phyloP scores from a whole-genome alignment of 1,140 invertebrate species.

The Brachionus manjavacas region DNA sequence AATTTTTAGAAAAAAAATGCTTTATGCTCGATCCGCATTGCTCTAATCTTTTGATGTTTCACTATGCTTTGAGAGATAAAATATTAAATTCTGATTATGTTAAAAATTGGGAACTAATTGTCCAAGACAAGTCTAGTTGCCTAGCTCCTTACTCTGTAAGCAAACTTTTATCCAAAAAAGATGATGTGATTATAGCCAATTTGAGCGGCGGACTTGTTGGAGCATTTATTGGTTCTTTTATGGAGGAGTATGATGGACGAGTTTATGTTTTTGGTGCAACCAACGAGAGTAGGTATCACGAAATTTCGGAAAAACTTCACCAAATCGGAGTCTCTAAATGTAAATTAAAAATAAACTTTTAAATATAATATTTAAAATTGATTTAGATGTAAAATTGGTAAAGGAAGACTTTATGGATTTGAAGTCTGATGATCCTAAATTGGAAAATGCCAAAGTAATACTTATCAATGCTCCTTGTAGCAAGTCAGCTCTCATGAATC shows the following conservation, averaged over 20 bases:
- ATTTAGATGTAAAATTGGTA: conserved; percentile 19
- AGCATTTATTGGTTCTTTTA: conserved; percentile 5
- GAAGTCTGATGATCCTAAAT: neutral
- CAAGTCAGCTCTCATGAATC: conserved; percentile 36
- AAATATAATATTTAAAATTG: neutral
- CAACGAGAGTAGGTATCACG: neutral
- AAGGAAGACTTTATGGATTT: conserved; percentile 27
- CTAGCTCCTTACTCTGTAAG: conserved; percentile 13
- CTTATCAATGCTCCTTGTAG: conserved; percentile 34
- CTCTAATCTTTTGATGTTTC: conserved; percentile 38
- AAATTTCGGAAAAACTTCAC: neutral
- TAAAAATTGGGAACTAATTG: conserved; percentile 16
- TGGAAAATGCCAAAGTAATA: conserved; percentile 41
- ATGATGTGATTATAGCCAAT: conserved; percentile 27
- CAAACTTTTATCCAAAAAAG: conserved; percentile 41
- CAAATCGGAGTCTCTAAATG: conserved; percentile 15
- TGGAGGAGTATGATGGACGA: conserved; percentile 20
- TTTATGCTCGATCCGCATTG: conserved; percentile 39
- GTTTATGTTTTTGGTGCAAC: conserved; percentile 37
- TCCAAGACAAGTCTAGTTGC: conserved; percentile 42
- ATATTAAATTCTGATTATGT: conserved; percentile 19
- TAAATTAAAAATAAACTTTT: conserved; percentile 1
- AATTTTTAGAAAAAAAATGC: neutral
- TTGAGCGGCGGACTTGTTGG: conserved; percentile 16
- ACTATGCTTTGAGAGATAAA: conserved; percentile 13